Evolutionary conservation across 2,888 invertebrate genomes (phyloP).

Genomic region (Amblyteles armatorius): DNA sequence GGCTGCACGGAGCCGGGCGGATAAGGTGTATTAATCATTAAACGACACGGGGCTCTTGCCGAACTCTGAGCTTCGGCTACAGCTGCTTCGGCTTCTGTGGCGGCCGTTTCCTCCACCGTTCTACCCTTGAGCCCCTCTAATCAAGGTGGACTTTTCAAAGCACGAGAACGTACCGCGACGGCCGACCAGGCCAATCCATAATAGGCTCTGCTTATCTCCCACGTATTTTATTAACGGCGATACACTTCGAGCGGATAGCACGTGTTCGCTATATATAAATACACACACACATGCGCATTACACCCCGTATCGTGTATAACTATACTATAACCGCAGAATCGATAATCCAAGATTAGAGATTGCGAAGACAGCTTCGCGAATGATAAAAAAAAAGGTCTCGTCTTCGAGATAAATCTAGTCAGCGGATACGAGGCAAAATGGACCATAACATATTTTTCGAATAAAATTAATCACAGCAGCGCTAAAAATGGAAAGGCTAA

Average conservation of each 20-base stretch:
- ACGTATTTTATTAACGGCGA: constrained; percentile 58
- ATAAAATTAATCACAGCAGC: too few relatives aligned
- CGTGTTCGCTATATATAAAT: neutral
- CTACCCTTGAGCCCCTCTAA: constrained; percentile 64
- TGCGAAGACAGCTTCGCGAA: neutral
- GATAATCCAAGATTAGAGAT: constrained; percentile 10
- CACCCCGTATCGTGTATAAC: neutral
- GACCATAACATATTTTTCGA: neutral
- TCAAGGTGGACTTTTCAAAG: constrained; percentile 55
- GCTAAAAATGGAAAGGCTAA: too few relatives aligned
- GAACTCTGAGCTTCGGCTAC: constrained; percentile 23
- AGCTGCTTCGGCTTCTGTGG: constrained; percentile 23
- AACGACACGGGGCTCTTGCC: constrained; percentile 45
- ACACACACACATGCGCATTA: neutral
- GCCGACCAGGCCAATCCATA: constrained; percentile 47
- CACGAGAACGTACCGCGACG: constrained; percentile 45
- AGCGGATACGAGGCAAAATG: neutral
- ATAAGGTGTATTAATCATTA: constrained; percentile 58
- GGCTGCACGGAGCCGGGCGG: constrained; percentile 28
- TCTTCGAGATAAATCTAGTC: neutral
- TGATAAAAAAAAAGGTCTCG: neutral
- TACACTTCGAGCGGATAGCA: constrained; percentile 33
- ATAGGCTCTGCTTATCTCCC: constrained; percentile 59
- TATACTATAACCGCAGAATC: constrained; percentile 8
- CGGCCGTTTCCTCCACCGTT: constrained; percentile 10